Conservation (phyloP, 2,888 invertebrate genomes). For the Neoaliturus tenellus region DNA sequence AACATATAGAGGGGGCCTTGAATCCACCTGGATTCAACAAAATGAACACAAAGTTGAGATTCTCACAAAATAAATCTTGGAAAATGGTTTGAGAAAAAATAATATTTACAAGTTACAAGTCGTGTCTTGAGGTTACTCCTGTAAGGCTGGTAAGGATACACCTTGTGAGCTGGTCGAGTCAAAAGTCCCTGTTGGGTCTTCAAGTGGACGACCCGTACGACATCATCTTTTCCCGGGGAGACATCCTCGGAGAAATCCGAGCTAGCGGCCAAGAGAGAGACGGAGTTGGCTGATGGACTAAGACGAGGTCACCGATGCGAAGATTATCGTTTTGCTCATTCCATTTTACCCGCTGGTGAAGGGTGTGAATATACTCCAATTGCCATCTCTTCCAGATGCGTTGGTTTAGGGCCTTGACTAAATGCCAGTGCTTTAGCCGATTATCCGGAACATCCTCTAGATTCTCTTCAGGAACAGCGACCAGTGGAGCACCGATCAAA, state of each 20-base stretch:
- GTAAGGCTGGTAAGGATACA: background rate
- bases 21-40: background rate
- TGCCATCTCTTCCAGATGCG: slow-evolving; percentile 65
- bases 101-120: background rate
- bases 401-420: slow-evolving; percentile 59
- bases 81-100: background rate
- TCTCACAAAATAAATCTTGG: background rate
- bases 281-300: slow-evolving; percentile 37
- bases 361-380: slow-evolving; percentile 55
- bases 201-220: slow-evolving; percentile 50
- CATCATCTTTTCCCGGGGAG: slow-evolving; percentile 50
- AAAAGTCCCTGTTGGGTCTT: background rate
- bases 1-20: background rate
- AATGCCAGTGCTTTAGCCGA: slow-evolving; percentile 64
- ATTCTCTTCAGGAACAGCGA: slow-evolving; percentile 62
- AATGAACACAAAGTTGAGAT: background rate
- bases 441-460: slow-evolving; percentile 59
- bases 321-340: slow-evolving; percentile 20
- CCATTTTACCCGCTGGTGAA: slow-evolving; percentile 59
- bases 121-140: background rate
- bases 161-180: slow-evolving; percentile 16
- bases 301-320: slow-evolving; percentile 57
- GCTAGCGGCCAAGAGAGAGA: slow-evolving; percentile 55
- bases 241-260: slow-evolving; percentile 36
- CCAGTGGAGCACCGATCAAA: slow-evolving; percentile 62